Evolutionary conservation across 2,797 vertebrate species (phyloP).

Genomic region (Microctenopoma steveboyesi): DNA sequence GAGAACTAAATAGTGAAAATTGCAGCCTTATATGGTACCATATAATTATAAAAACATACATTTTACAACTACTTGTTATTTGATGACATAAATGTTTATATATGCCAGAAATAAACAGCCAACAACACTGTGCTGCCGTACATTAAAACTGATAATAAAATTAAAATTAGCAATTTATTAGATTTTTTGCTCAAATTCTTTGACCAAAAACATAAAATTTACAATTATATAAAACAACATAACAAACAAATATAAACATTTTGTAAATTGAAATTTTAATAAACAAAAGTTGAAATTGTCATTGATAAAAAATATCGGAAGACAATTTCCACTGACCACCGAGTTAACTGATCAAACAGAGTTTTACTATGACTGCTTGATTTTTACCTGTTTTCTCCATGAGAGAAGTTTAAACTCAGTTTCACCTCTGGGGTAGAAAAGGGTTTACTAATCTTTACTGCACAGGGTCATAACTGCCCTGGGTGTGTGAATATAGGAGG

Average conservation of each 20-base stretch:
- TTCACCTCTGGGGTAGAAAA: constrained; percentile 44
- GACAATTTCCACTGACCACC: too few relatives aligned
- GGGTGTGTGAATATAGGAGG: constrained; percentile 2
- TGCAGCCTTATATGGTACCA: too few relatives aligned
- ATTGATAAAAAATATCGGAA: too few relatives aligned
- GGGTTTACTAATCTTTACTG: constrained; percentile 27
- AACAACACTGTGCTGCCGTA: too few relatives aligned
- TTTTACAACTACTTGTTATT: too few relatives aligned
- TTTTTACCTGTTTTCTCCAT: background rate
- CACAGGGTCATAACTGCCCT: constrained; percentile 50
- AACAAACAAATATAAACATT: constrained; percentile 2
- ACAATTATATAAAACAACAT: background rate
- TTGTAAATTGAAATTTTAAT: too few relatives aligned
- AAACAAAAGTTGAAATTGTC: background rate
- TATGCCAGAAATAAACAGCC: too few relatives aligned
- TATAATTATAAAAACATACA: too few relatives aligned
- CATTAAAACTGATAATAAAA: too few relatives aligned
- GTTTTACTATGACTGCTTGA: background rate
- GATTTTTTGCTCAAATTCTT: background rate
- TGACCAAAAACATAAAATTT: background rate
- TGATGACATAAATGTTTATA: too few relatives aligned
- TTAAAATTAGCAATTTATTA: too few relatives aligned
- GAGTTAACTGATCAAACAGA: background rate
- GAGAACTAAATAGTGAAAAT: too few relatives aligned
- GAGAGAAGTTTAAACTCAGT: constrained; percentile 47